Conservation (phyloP, 2,113 vertebrate genomes). For the Podilymbus podiceps region DNA sequence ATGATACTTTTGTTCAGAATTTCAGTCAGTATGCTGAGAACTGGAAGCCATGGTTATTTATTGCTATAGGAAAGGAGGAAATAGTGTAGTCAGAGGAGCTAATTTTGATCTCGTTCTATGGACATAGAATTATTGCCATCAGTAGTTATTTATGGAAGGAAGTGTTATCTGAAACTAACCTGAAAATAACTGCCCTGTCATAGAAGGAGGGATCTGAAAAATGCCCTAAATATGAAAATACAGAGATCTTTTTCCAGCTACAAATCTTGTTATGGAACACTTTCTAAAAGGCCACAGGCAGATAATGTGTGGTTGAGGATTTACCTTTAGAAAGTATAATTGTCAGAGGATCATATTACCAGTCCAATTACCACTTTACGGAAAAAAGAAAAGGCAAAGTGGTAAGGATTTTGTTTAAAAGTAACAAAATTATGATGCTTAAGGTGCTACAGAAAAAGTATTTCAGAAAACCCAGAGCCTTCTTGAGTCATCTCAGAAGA, state of each 20-base stretch:
- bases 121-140: not conserved
- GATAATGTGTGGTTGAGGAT: not conserved
- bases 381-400: not conserved
- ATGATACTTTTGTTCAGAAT: not conserved
- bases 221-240: not conserved
- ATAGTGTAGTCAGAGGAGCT: not conserved
- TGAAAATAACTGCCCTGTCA: not conserved
- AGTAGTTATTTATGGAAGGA: not conserved
- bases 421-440: not conserved
- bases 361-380: not conserved
- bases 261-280: not conserved
- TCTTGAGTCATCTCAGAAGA: not conserved
- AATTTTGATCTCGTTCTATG: not conserved
- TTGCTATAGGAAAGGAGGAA: constrained; percentile 1
- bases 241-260: not conserved
- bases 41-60: not conserved
- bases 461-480: not conserved
- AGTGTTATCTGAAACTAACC: not conserved
- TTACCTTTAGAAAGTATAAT: not conserved
- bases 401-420: not conserved
- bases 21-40: not conserved
- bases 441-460: not conserved
- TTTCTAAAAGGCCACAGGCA: not conserved
- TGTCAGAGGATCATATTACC: not conserved
- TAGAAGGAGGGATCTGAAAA: not conserved